Evolutionary conservation across 2,113 vertebrate species (phyloP).

Genomic region (Sinocyclocheilus anshuiensis): DNA sequence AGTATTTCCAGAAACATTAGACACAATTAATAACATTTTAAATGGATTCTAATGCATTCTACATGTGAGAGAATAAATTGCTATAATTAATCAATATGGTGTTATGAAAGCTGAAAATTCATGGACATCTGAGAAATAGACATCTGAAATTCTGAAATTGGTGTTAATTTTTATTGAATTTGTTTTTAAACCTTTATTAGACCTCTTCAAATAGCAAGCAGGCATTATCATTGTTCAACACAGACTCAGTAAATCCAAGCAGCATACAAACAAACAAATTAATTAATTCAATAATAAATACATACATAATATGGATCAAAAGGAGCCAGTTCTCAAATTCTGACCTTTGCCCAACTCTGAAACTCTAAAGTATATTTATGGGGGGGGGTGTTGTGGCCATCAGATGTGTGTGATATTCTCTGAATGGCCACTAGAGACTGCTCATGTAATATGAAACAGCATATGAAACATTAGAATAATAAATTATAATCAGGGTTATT

Average conservation of each 20-base stretch:
- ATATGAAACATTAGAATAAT: too few relatives aligned
- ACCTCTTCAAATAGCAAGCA: too few relatives aligned
- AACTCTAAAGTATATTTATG: neutral
- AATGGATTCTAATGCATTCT: neutral
- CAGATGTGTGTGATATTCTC: neutral
- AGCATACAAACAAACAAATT: too few relatives aligned
- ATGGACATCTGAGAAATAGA: too few relatives aligned
- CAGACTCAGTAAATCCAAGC: too few relatives aligned
- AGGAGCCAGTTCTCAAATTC: neutral
- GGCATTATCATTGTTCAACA: too few relatives aligned
- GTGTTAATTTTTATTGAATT: too few relatives aligned
- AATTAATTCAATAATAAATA: too few relatives aligned
- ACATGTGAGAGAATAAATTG: neutral
- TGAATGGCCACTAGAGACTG: neutral
- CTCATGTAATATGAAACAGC: neutral
- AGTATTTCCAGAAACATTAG: neutral
- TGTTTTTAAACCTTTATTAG: too few relatives aligned
- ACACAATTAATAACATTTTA: neutral
- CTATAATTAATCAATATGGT: neutral
- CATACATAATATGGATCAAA: neutral
- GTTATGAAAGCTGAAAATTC: too few relatives aligned
- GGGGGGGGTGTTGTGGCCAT: neutral
- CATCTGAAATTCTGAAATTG: too few relatives aligned
- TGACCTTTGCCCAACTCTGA: neutral
- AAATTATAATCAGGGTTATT: too few relatives aligned